Evolutionary conservation across 2,888 invertebrate genomes (phyloP).

Genomic region (Parnassius smintheus): DNA sequence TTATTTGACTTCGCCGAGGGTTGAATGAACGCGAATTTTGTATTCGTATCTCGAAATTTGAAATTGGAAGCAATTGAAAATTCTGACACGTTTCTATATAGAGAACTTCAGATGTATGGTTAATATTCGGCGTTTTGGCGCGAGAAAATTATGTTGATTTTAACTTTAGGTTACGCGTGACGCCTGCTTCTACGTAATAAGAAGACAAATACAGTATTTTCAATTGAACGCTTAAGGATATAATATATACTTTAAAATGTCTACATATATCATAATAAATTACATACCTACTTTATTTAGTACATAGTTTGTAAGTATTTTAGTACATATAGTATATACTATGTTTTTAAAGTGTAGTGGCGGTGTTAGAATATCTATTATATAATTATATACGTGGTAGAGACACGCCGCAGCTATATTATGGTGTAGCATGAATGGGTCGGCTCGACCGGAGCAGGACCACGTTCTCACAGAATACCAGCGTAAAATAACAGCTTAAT

Average conservation of each 20-base stretch:
- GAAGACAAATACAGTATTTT: conserved; percentile 1
- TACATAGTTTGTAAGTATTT: too few species aligned
- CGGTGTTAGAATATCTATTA: too few species aligned
- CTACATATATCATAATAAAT: too few species aligned
- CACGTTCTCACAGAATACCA: too few species aligned
- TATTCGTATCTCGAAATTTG: conserved; percentile 40
- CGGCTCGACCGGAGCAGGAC: too few species aligned
- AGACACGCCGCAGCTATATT: too few species aligned
- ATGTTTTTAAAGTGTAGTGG: too few species aligned
- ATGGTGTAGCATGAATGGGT: too few species aligned
- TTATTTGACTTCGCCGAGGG: conserved; percentile 60
- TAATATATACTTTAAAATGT: conserved; percentile 44
- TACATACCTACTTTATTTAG: too few species aligned
- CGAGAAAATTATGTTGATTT: conserved; percentile 9
- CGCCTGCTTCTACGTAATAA: background rate
- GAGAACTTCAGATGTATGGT: conserved; percentile 24
- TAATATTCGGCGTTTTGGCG: conserved; percentile 4
- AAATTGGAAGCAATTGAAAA: conserved; percentile 40
- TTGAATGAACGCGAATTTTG: conserved; percentile 45
- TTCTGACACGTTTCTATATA: conserved; percentile 34
- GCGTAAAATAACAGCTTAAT: too few species aligned
- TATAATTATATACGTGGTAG: too few species aligned
- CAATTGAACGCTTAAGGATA: conserved; percentile 33
- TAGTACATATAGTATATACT: too few species aligned
- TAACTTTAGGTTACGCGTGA: background rate